These are phyloP conservation scores for Pteropus alecto DNA, from an alignment of 2,113 vertebrate species.

Conservation along the genomic window DNA sequence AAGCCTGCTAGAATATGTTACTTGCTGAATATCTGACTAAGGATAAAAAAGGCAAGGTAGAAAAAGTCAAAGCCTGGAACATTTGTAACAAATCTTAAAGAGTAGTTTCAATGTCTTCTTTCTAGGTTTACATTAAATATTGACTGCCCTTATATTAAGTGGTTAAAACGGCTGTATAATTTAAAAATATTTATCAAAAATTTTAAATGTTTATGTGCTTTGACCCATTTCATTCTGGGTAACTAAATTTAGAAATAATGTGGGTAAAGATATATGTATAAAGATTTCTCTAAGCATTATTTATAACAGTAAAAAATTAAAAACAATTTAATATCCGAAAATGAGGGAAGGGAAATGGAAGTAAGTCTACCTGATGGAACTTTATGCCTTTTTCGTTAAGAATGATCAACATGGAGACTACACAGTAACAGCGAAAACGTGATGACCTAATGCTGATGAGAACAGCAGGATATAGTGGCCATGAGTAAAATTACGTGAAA, in stretches of 20 bases:
- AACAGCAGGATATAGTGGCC: neutral
- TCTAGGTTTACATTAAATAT: neutral
- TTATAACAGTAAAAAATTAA: neutral
- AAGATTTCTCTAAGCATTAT: neutral
- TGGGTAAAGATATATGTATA: neutral
- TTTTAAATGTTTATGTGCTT: neutral
- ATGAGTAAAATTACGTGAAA: neutral
- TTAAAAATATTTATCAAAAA: neutral
- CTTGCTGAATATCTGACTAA: neutral
- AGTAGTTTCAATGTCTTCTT: neutral
- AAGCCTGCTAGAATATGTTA: neutral
- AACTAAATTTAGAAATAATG: slow-evolving; percentile 34
- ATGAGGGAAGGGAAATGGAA: neutral
- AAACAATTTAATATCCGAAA: neutral
- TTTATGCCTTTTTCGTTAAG: neutral
- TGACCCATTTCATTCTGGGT: neutral
- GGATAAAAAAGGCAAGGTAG: neutral
- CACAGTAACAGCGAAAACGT: neutral
- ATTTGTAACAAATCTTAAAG: neutral
- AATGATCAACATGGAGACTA: neutral
- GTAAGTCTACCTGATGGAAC: neutral
- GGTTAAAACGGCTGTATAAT: neutral
- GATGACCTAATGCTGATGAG: neutral
- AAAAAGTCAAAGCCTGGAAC: neutral
- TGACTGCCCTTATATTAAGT: neutral